Conservation (phyloP, 2,888 invertebrate species). For the Tetragonula carbonaria region DNA sequence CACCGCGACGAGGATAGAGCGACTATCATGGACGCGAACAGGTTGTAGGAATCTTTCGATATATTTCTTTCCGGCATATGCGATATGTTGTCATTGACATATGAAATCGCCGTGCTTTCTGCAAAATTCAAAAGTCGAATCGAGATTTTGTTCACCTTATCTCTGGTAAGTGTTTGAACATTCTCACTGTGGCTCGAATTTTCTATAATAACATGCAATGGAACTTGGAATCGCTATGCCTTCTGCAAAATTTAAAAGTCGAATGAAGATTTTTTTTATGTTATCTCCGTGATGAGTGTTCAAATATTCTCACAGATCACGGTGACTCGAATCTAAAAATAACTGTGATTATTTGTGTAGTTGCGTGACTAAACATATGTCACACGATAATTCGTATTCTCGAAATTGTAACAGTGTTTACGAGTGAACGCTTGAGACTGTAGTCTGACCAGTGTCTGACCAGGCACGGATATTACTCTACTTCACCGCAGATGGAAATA, state of each 20-base stretch:
- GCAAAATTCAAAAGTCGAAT: no score
- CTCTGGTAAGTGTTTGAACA: no score
- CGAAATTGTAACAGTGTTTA: not conserved
- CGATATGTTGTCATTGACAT: no score
- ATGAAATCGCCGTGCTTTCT: no score
- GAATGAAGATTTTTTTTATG: no score
- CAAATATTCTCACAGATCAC: not conserved
- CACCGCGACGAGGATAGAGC: not conserved
- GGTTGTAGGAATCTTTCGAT: not conserved
- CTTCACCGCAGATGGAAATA: not conserved
- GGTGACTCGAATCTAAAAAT: not conserved
- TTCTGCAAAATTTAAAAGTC: no score
- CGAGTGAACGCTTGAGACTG: not conserved
- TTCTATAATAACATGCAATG: no score
- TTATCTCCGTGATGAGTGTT: not conserved
- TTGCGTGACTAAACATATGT: not conserved
- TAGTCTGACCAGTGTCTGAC: not conserved
- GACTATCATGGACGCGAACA: not conserved
- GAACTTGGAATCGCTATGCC: no score
- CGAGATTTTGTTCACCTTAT: no score
- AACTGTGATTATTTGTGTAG: not conserved
- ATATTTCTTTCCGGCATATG: no score
- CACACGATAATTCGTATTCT: not conserved
- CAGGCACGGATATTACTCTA: not conserved
- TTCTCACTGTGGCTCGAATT: no score